Conservation (phyloP, 2,113 vertebrate species). For the Hipposideros armiger region DNA sequence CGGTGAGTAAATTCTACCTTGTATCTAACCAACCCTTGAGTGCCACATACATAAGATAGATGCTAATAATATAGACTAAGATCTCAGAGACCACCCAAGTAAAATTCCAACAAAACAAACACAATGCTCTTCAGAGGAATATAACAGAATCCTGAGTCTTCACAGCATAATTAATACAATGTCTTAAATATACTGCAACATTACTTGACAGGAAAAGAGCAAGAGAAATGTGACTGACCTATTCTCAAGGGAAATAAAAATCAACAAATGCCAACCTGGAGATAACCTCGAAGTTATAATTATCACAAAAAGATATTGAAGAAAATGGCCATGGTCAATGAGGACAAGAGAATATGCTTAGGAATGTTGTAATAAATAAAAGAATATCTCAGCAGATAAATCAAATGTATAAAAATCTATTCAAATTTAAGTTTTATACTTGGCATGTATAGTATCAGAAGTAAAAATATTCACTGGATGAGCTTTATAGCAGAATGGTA, state of each 20-base stretch:
- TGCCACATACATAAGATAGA: neutral
- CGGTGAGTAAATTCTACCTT: neutral
- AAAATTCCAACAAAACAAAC: neutral
- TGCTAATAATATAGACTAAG: neutral
- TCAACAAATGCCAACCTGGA: neutral
- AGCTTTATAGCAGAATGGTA: neutral
- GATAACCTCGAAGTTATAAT: neutral
- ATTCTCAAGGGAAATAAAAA: neutral
- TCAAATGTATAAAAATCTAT: neutral
- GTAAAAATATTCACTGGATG: neutral
- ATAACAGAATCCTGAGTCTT: neutral
- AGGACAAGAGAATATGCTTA: neutral
- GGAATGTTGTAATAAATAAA: neutral
- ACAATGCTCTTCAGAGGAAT: no score
- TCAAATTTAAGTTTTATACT: neutral
- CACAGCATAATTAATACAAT: neutral
- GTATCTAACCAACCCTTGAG: neutral
- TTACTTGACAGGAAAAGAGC: neutral
- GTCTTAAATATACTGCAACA: neutral
- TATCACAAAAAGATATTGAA: neutral
- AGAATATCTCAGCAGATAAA: neutral
- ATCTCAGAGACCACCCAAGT: neutral
- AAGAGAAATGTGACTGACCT: neutral
- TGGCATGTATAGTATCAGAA: neutral
- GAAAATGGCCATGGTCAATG: neutral